phyloP scores from a whole-genome alignment of 1,140 invertebrate genomes.

The Neodiprion fabricii region DNA sequence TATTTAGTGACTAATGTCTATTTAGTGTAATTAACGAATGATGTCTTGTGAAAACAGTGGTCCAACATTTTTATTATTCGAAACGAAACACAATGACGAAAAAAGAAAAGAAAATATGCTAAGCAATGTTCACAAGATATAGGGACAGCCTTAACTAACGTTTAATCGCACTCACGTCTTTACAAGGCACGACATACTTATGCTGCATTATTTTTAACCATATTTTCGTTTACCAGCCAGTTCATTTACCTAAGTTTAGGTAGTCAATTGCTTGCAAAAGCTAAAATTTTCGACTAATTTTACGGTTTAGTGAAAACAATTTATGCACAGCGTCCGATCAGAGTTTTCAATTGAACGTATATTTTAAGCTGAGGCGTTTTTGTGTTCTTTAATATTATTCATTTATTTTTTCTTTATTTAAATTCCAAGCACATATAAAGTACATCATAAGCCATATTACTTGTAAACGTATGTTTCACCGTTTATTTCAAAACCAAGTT shows the following conservation, averaged over 20 bases:
- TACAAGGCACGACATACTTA: too few relatives aligned
- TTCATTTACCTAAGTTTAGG: too few relatives aligned
- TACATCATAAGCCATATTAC: neutral
- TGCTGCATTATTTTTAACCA: too few relatives aligned
- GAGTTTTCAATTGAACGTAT: too few relatives aligned
- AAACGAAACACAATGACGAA: neutral
- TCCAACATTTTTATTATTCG: neutral
- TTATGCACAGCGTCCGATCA: too few relatives aligned
- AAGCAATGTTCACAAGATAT: neutral
- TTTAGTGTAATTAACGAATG: constrained; percentile 1
- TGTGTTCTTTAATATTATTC: too few relatives aligned
- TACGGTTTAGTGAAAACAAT: too few relatives aligned
- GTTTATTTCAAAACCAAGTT: neutral
- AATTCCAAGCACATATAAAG: neutral
- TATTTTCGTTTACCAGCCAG: too few relatives aligned
- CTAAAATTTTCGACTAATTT: too few relatives aligned
- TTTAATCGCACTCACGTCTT: neutral
- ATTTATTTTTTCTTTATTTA: too few relatives aligned
- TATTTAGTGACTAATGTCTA: neutral
- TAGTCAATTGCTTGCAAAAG: too few relatives aligned
- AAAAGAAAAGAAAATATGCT: neutral
- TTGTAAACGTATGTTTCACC: neutral
- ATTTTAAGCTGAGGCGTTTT: too few relatives aligned
- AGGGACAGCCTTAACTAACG: neutral
- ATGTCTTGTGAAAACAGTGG: neutral